Evolutionary conservation across 2,113 vertebrate genomes (phyloP).

Genomic region (Edolisoma coerulescens): DNA sequence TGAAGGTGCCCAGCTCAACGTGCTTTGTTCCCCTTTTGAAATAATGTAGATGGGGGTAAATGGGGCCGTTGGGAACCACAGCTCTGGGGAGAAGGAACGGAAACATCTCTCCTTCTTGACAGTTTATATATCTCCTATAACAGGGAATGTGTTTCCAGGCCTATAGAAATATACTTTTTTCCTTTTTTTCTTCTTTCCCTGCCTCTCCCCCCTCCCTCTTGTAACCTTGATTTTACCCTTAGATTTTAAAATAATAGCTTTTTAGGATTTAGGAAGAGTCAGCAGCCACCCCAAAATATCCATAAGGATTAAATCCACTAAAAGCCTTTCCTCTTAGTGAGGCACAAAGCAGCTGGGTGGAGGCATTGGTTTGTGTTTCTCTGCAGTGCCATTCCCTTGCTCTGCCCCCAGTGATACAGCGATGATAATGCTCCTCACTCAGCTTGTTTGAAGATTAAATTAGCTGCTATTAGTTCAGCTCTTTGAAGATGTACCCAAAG

Average conservation of each 20-base stretch:
- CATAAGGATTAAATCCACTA: neutral
- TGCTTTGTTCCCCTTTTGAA: neutral
- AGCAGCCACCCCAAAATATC: neutral
- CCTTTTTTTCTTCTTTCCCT: neutral
- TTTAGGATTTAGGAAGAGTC: neutral
- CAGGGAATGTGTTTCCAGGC: neutral
- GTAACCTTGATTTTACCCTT: neutral
- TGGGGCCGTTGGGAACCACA: neutral
- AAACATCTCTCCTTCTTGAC: neutral
- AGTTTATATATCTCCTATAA: neutral
- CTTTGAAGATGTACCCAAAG: constrained; percentile 37
- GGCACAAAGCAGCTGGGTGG: neutral
- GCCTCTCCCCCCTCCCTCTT: neutral
- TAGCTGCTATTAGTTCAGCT: constrained; percentile 50
- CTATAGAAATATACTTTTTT: neutral
- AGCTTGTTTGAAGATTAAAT: constrained; percentile 54
- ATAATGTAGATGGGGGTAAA: neutral
- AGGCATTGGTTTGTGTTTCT: neutral
- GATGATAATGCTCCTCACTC: neutral
- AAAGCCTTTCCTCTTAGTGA: neutral
- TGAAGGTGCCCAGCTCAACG: neutral
- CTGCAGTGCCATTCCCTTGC: neutral
- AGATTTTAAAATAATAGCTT: neutral
- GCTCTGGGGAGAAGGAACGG: neutral
- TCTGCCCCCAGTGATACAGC: neutral